A percentile compares a stretch with the other conserved stretches of the same genome.
Evolutionary conservation across 2,797 vertebrate species (phyloP).

Genomic region (Acropternis orthonyx): DNA sequence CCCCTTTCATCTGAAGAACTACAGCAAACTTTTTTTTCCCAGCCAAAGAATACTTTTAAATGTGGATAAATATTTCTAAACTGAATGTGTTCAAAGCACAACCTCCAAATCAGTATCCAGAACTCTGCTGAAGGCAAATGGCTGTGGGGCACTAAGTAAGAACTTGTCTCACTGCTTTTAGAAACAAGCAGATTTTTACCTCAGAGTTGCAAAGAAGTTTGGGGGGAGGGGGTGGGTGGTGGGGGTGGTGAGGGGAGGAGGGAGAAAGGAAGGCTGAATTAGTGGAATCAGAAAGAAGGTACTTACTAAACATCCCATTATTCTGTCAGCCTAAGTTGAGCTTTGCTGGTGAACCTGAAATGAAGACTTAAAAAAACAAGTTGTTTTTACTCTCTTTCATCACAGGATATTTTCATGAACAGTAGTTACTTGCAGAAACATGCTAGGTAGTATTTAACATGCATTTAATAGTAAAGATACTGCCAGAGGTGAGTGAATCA

Average conservation of each 20-base stretch:
- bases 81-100: neutral
- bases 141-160: neutral
- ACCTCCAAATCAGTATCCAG: neutral
- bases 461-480: neutral
- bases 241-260: too few species aligned
- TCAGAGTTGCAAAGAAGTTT: neutral
- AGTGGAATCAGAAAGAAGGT: neutral
- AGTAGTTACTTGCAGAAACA: neutral
- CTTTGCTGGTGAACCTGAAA: neutral
- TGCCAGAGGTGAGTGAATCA: neutral
- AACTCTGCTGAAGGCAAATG: neutral
- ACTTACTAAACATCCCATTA: neutral
- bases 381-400: neutral
- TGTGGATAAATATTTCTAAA: neutral
- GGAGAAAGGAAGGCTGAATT: neutral
- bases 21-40: neutral
- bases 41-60: neutral
- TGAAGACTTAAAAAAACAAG: neutral
- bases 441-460: neutral
- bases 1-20: neutral
- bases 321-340: neutral
- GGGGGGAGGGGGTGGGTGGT: accelerated
- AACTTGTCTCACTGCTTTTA: neutral
- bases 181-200: neutral
- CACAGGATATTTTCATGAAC: neutral